Evolutionary conservation across 2,113 vertebrate genomes (phyloP).

Genomic region (Aspiorhynchus laticeps): DNA sequence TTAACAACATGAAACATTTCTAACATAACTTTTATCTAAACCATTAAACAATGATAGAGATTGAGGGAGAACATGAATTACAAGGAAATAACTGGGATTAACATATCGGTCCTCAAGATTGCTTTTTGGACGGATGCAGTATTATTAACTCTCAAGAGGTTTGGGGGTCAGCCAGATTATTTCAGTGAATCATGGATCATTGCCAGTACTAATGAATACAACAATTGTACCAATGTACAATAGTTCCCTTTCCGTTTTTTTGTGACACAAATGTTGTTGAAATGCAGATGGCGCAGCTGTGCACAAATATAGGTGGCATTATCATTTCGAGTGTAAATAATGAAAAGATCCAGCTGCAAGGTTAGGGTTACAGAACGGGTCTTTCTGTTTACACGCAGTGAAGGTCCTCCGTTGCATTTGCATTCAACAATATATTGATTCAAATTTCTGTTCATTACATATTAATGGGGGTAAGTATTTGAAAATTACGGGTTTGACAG

Average conservation of each 20-base stretch:
- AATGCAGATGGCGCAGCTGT: constrained; percentile 75
- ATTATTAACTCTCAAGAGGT: constrained; percentile 8
- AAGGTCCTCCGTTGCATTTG: constrained; percentile 46
- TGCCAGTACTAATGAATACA: constrained; percentile 32
- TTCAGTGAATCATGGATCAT: constrained; percentile 12
- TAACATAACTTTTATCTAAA: background rate
- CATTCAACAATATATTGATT: constrained; percentile 25
- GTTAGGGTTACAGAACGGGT: constrained; percentile 50
- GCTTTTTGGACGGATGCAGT: background rate
- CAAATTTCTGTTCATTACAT: background rate
- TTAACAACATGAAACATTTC: background rate
- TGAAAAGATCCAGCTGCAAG: constrained; percentile 74
- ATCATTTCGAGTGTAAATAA: constrained; percentile 75
- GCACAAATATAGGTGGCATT: constrained; percentile 69
- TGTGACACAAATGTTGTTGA: constrained; percentile 60
- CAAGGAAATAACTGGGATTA: background rate
- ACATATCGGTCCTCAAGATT: background rate
- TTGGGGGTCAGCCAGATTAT: constrained; percentile 14
- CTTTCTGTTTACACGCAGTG: constrained; percentile 55
- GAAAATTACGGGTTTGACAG: background rate
- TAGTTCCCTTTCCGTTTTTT: constrained; percentile 53
- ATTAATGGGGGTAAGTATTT: background rate
- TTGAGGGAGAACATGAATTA: background rate
- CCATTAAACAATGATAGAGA: background rate
- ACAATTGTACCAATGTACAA: constrained; percentile 48